Evolutionary conservation across 2,797 vertebrate species (phyloP), one percentile per base, ranked within the genome.

Genomic region (Garrulus glandarius): DNA sequence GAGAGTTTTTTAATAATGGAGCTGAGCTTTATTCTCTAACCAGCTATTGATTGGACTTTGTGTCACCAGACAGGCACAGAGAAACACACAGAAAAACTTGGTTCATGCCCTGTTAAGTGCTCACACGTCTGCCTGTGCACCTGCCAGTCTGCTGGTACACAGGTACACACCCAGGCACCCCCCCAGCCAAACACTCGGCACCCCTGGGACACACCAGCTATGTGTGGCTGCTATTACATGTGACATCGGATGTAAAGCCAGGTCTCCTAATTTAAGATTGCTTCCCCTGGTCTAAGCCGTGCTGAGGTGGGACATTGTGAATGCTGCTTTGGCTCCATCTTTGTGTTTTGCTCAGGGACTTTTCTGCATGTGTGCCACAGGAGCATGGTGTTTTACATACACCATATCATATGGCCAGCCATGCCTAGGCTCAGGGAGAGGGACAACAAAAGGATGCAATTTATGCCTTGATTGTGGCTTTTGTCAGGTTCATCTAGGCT

Each of bases 401-500:
- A 86, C 59, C 57, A 13, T 76, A 53, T 91, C 72, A 32, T 90
- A 92, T 64, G 43, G 75, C 77, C 74, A 74, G 93, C 63, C 30
- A 8, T 92, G 83, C 70, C 85, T 82, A 82, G 63, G 64, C 71
- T 94, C 34, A 50, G 70, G 63, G 80, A 96, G 49, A 84, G 26
- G 78, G 41, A 81, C 68, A 83, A 95, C 70, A 94, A 92, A 95
- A 91, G 90, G 60, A 91, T 89, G 50, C 53, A 92, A 95, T 93
- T 95, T 96, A 30, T 95, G 82, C 61, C 81, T 95, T 97, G 93
- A 95, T 95, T 97, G 89, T 96, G 82, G 77, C 83, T 95, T 94
- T 96, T 97, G 78, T 96, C 64, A 37, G 80, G 64, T 77, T 96
- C 88, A 64, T 67, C 63, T 57, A 68, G 84, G 61, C 57, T 93